Percentiles rank a stretch among this genome's conserved stretches.
Evolutionary conservation across 2,797 vertebrate species (phyloP).

Genomic region (Eulemur albifrons): DNA sequence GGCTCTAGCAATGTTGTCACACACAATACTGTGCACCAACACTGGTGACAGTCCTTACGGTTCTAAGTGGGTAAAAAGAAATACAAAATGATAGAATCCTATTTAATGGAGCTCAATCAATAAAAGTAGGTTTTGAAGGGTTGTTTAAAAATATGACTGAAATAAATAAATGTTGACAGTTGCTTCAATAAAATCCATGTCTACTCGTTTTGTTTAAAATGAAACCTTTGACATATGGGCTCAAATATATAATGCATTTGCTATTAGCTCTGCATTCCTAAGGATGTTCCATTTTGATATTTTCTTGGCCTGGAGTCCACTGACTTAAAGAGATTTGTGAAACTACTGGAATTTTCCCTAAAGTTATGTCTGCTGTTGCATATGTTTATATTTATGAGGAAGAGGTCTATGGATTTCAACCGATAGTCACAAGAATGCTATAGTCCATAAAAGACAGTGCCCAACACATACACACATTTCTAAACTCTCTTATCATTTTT

Average conservation of each 20-base stretch:
- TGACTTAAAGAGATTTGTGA: background rate
- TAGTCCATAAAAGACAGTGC: background rate
- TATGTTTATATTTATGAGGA: background rate
- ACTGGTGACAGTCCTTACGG: background rate
- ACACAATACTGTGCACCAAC: background rate
- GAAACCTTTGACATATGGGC: constrained; percentile 13
- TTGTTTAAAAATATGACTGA: constrained; percentile 26
- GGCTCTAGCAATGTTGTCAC: background rate
- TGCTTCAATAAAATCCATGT: constrained; percentile 16
- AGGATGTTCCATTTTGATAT: background rate
- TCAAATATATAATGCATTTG: background rate
- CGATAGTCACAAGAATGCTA: background rate
- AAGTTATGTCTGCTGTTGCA: background rate
- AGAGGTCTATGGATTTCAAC: background rate
- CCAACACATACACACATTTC: background rate
- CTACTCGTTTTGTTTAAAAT: constrained; percentile 14
- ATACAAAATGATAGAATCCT: background rate
- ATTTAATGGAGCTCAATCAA: background rate
- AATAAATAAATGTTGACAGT: constrained; percentile 27
- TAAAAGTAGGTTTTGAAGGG: constrained; percentile 1
- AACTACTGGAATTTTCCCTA: background rate
- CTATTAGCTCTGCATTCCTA: background rate
- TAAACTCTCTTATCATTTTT: background rate
- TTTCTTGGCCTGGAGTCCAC: background rate
- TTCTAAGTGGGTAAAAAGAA: background rate